phyloP scores from a whole-genome alignment of 2,888 invertebrate species.

The Scelioninae gen. 2 region DNA sequence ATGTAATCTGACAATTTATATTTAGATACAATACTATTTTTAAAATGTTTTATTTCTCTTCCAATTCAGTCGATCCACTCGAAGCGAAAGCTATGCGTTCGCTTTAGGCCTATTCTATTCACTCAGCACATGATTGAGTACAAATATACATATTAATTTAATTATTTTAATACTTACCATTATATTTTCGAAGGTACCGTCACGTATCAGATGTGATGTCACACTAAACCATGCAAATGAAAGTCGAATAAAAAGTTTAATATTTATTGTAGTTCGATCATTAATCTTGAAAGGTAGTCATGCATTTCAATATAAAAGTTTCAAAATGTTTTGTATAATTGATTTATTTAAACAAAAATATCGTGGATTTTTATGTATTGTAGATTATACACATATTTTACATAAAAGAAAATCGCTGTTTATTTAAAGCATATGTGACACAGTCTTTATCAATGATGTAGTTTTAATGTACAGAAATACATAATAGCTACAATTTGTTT shows the following conservation, averaged over 20 bases:
- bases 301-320: neutral
- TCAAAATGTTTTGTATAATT: slow-evolving; percentile 28
- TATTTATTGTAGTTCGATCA: too few relatives aligned
- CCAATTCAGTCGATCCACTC: slow-evolving; percentile 7
- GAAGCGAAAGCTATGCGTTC: too few relatives aligned
- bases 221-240: too few relatives aligned
- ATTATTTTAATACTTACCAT: too few relatives aligned
- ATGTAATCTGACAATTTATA: neutral
- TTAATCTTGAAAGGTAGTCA: too few relatives aligned
- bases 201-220: too few relatives aligned
- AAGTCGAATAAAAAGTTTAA: too few relatives aligned
- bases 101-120: too few relatives aligned
- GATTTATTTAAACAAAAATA: slow-evolving; percentile 50
- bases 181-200: too few relatives aligned
- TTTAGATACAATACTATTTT: slow-evolving; percentile 17
- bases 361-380: slow-evolving; percentile 20
- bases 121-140: too few relatives aligned
- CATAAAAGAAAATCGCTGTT: slow-evolving; percentile 43
- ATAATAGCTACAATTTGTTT: slow-evolving; percentile 8
- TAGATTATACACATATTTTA: slow-evolving; percentile 40
- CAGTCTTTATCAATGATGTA: slow-evolving; percentile 32
- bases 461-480: slow-evolving; percentile 11
- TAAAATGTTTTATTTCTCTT: slow-evolving; percentile 13
- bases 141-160: too few relatives aligned
- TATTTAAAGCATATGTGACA: slow-evolving; percentile 35